A percentile compares a stretch with the other conserved stretches of the same genome.
Conservation (phyloP, 35 echinoderm and acorn worm genomes). For the Strongylocentrotus purpuratus region DNA sequence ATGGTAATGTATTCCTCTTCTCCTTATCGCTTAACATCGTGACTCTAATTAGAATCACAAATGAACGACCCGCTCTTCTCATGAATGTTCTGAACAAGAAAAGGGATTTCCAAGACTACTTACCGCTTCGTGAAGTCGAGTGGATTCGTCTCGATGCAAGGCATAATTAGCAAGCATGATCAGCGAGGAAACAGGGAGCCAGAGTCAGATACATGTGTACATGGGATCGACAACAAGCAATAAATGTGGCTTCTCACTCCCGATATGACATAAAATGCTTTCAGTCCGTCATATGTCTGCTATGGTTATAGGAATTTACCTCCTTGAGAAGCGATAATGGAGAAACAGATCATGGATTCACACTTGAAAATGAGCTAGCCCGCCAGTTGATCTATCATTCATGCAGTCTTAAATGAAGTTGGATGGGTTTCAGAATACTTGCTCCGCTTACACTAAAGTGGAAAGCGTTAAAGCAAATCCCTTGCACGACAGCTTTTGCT, state of each 20-base stretch:
- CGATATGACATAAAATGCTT: not conserved
- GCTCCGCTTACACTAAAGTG: not conserved
- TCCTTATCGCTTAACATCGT: slow-evolving; percentile 4
- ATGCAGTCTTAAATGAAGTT: slow-evolving; percentile 5
- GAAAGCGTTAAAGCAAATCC: not conserved
- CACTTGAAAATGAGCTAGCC: not conserved
- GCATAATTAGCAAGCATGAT: slow-evolving; percentile 42
- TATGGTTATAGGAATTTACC: not conserved
- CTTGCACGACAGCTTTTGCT: not conserved
- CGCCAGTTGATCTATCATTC: not conserved
- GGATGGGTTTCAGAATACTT: slow-evolving; percentile 9
- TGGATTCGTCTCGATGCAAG: not conserved
- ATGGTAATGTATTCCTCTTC: not conserved
- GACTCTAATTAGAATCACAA: slow-evolving; percentile 13
- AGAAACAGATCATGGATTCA: not conserved
- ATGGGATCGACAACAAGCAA: not conserved
- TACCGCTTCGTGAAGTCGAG: not conserved
- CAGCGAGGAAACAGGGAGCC: not conserved
- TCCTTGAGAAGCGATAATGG: not conserved
- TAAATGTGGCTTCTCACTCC: not conserved
- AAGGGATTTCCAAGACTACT: slow-evolving; percentile 12
- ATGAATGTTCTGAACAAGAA: slow-evolving; percentile 1
- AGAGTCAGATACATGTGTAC: not conserved
- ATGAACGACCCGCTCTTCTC: not conserved
- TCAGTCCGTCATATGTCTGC: not conserved